Evolutionary conservation across 2,888 invertebrate genomes (phyloP).

Genomic region (Dolichopus griseipennis): DNA sequence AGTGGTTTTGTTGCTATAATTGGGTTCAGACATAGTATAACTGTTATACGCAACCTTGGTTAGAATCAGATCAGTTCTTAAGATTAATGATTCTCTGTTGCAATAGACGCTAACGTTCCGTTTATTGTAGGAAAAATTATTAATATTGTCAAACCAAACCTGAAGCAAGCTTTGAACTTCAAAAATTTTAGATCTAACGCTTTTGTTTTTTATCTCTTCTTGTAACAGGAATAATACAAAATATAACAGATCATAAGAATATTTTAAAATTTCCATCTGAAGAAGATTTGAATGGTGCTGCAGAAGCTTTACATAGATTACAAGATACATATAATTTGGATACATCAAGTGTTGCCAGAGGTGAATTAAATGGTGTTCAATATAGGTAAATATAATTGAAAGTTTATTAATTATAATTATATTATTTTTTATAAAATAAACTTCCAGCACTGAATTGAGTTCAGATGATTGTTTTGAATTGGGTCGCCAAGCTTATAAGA

Average conservation of each 20-base stretch:
- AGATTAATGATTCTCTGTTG: no score
- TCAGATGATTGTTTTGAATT: slow-evolving; percentile 95
- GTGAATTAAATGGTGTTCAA: slow-evolving; percentile 76
- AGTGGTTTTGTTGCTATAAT: no score
- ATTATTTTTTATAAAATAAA: slow-evolving; percentile 17
- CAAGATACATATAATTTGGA: slow-evolving; percentile 92
- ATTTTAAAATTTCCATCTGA: slow-evolving; percentile 79
- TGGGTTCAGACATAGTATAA: no score
- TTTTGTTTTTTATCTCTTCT: no score
- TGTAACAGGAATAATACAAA: slow-evolving; percentile 59
- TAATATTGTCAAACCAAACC: no score
- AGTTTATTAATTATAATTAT: background rate
- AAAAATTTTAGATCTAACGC: no score
- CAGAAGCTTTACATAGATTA: slow-evolving; percentile 83
- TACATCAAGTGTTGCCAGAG: slow-evolving; percentile 75
- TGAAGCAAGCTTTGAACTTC: no score
- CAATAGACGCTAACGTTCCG: no score
- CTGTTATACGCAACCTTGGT: no score
- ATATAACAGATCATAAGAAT: slow-evolving; percentile 63
- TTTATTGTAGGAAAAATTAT: no score
- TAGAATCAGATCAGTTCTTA: no score
- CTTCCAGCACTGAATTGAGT: slow-evolving; percentile 53
- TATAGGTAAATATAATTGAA: slow-evolving; percentile 53
- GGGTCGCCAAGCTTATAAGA: slow-evolving; percentile 86
- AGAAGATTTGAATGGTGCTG: slow-evolving; percentile 93